Base-by-base conservation (phyloP, 2,888 invertebrate genomes). In the Empis livida region DNA sequence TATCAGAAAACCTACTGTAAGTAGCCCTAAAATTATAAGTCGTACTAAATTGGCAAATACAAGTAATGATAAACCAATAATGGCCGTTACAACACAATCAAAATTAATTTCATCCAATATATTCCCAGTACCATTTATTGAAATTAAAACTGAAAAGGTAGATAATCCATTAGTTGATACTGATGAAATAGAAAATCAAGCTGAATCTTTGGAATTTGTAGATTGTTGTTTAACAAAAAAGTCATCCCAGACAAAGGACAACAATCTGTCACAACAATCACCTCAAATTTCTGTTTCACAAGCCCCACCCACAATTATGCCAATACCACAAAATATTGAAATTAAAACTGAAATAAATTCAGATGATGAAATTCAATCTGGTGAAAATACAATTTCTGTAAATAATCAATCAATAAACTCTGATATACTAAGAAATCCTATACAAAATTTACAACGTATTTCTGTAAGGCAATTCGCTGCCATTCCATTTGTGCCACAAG, bases 271-370 rank as follows among this genome's bases (percentile, higher is more conserved):
- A 10, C 41, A 39, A 17, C 8, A 27, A 6, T 13, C 17, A 11
- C n/a, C 43, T 9, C n/a, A 17, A 10, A 30, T 23, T 31, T 6
- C 32, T 30, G n/a, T 20, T n/a, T 1, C 43, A 3, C 37, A 44
- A 14, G 5, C 9, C 10, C 15, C 15, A 14, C 37, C 23, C 17
- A 10, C 20, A 17, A 15, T 23, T 35, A 11, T 42, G 8, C 13
- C 44, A 30, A 42, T 44, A 15, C 15, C 30, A 15, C 5, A 6
- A 42, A 43, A 31, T 52, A 49, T 62, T 9, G 61, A 62, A 42
- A 60, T 67, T n/a, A 66, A 67, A 54, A 59, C 56, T 9, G 67
- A 66, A 47, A 49, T 60, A 5, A 27, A 55, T 5, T 62, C 63
- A 0, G 63, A 61, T 43, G 59, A 60, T n/a, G 57, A 53, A 27